These are phyloP conservation scores for Nasonia vitripennis DNA, from an alignment of 1,140 invertebrate genomes.

Conservation along the genomic window DNA sequence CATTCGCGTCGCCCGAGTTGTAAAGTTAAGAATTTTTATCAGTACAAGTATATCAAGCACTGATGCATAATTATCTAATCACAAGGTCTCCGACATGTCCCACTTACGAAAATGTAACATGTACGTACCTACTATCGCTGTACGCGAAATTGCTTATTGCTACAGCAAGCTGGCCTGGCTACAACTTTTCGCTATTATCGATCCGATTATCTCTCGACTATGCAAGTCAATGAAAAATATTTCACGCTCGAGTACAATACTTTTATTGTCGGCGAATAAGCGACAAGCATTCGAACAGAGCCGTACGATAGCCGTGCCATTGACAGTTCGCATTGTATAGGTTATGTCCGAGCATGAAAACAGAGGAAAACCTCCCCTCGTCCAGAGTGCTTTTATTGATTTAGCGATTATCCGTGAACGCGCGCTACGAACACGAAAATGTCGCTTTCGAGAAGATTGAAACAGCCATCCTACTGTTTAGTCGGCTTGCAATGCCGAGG, in stretches of 20 bases:
- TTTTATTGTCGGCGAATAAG: too few species aligned
- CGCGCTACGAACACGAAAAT: neutral
- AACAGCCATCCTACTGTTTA: too few species aligned
- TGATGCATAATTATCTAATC: neutral
- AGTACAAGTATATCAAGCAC: neutral
- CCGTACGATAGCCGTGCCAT: neutral
- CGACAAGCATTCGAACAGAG: too few species aligned
- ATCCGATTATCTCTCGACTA: neutral
- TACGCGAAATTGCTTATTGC: too few species aligned
- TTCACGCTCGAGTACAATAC: too few species aligned
- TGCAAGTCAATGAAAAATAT: too few species aligned
- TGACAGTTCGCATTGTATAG: neutral
- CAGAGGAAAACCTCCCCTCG: neutral
- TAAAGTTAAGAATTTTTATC: neutral
- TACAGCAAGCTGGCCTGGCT: too few species aligned
- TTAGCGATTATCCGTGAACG: neutral
- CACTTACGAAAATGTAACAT: neutral
- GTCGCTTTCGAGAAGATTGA: too few species aligned
- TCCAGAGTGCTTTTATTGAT: neutral
- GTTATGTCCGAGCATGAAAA: neutral
- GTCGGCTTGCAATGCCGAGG: too few species aligned
- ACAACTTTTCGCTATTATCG: neutral
- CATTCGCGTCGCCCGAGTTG: too few species aligned
- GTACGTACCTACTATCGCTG: too few species aligned
- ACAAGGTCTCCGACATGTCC: neutral